Evolutionary conservation across 2,113 vertebrate genomes (phyloP), one percentile per base, ranked within the genome.

Genomic region (Chlamydotis undulata): DNA sequence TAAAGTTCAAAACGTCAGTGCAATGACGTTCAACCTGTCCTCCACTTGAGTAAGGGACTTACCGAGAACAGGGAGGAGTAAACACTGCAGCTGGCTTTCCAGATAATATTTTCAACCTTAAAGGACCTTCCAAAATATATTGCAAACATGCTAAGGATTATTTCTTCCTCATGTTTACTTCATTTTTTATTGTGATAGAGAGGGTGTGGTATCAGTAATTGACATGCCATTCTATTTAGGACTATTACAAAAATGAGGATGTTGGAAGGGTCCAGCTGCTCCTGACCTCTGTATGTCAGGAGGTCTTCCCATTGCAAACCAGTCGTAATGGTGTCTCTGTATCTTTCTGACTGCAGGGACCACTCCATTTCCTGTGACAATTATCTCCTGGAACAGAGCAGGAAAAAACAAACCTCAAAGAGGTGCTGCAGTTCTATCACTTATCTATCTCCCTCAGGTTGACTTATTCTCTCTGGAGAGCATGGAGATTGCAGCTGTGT

Each of bases 21-120:
- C 14, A n/a, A 61, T 2, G 0, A 67, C 33, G 78, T 87, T 81
- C 68, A 94, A 71, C 33, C 12, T 91, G 73, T 70, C 69, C 31
- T 93, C 49, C 79, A 29, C 87, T 95, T 85, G 56, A 43, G 73
- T 61, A 83, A 64, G 65, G 33, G 37, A 94, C 41, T 93, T 96
- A 93, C 23, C 88, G 0, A 86, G 78, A 89, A 24, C 33, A 84
- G 91, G 94, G 96, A 96, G 92, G 73, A 84, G 90, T n/a, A 71
- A 70, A 63, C 41, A n/a, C 26, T 3, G 4, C 96, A 94, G 73
- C 95, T 97, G 97, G 84, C 41, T 90, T 87, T 88, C 73, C 73
- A 96, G 97, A 97, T 97, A 97, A 94, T 21, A 50, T 55, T 76
- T 71, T 67, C 96, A 93, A 94, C 94, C 94, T 96, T 83, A 89